Evolutionary conservation across 2,888 invertebrate genomes (phyloP).

Genomic region (Clivina fossor): DNA sequence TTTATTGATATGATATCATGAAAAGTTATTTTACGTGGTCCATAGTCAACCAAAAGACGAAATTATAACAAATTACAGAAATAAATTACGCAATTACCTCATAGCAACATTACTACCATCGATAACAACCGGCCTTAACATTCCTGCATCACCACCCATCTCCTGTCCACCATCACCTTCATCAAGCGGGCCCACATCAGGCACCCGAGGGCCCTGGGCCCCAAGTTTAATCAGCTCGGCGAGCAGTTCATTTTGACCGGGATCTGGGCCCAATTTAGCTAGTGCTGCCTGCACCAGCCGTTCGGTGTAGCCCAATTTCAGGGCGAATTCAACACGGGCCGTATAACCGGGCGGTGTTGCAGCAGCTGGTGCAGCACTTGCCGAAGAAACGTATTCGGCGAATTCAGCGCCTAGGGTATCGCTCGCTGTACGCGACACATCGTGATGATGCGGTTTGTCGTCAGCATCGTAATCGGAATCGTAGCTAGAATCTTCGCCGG

Average conservation of each 20-base stretch:
- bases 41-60: too few species aligned
- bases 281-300: constrained; percentile 79
- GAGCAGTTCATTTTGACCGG: constrained; percentile 83
- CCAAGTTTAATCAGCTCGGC: constrained; percentile 86
- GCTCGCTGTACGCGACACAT: constrained; percentile 79
- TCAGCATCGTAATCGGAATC: constrained; percentile 77
- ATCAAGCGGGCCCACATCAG: constrained; percentile 14
- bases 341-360: constrained; percentile 51
- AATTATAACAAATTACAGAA: too few species aligned
- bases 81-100: too few species aligned
- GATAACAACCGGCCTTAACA: constrained; percentile 77
- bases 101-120: constrained; percentile 95
- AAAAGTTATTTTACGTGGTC: too few species aligned
- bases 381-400: constrained; percentile 79
- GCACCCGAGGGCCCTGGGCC: constrained; percentile 50
- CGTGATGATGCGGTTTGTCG: constrained; percentile 58
- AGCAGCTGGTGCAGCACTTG: constrained; percentile 49
- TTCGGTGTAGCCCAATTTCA: constrained; percentile 91
- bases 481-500: constrained; percentile 82
- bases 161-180: constrained; percentile 42
- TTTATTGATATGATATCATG: too few species aligned
- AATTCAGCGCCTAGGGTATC: constrained; percentile 85
- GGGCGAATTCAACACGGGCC: constrained; percentile 79
- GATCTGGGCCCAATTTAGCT: constrained; percentile 80
- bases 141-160: constrained; percentile 45